Conservation (phyloP, 2,888 invertebrate genomes). For the Ormyrus pomaceus region DNA sequence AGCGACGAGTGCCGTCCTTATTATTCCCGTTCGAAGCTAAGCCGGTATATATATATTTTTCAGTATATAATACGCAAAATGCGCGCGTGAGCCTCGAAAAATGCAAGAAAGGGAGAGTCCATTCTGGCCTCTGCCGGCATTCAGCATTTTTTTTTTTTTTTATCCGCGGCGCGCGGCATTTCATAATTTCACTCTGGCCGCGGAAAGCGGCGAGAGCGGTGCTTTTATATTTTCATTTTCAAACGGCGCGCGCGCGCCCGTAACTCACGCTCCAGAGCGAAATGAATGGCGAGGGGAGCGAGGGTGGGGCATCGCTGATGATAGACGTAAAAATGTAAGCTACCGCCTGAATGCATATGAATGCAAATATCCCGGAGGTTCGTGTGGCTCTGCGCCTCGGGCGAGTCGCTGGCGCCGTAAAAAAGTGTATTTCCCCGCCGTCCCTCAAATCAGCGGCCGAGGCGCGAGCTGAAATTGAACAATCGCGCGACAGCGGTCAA, state of each 20-base stretch:
- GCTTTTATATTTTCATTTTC: slow-evolving; percentile 51
- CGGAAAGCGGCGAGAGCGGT: neutral
- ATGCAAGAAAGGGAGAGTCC: neutral
- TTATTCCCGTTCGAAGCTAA: too few relatives aligned
- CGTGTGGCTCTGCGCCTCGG: neutral
- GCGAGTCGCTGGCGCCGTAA: slow-evolving; percentile 2
- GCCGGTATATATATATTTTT: too few relatives aligned
- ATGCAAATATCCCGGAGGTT: slow-evolving; percentile 29
- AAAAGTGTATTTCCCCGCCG: slow-evolving; percentile 23
- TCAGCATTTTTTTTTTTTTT: slow-evolving; percentile 28
- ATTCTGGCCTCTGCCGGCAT: neutral
- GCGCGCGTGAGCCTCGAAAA: neutral
- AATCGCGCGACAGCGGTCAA: too few relatives aligned
- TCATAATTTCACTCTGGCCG: slow-evolving; percentile 37
- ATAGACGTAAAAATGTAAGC: slow-evolving; percentile 43
- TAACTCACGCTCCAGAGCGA: slow-evolving; percentile 41
- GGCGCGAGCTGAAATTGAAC: too few relatives aligned
- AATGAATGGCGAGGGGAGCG: slow-evolving; percentile 42
- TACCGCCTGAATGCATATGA: slow-evolving; percentile 7
- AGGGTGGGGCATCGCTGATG: slow-evolving; percentile 29
- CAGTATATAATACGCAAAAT: slow-evolving; percentile 6
- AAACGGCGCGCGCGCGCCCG: slow-evolving; percentile 29
- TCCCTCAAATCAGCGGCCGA: too few relatives aligned
- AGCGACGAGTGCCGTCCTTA: too few relatives aligned
- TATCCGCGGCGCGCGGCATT: slow-evolving; percentile 25